Evolutionary conservation across 1,140 invertebrate species (phyloP).

Genomic region (Drosophila sturtevanti): DNA sequence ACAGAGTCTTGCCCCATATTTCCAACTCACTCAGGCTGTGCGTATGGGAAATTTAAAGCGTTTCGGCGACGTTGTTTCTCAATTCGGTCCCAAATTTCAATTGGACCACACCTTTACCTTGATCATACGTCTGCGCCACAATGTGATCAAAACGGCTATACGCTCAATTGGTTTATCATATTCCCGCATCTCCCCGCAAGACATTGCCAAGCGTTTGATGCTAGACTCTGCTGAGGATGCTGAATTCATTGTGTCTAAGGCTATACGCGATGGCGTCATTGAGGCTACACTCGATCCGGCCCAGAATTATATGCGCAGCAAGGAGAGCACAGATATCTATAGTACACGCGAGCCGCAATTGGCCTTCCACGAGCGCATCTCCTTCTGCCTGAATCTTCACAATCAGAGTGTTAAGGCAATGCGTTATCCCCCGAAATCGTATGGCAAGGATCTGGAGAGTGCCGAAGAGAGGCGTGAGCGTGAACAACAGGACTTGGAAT

Average conservation of each 20-base stretch:
- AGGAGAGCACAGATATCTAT: constrained; percentile 98
- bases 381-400: constrained; percentile 98
- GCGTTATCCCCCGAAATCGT: constrained; percentile 99
- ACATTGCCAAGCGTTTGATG: constrained; percentile 96
- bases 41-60: constrained; percentile 96
- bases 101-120: constrained; percentile 97
- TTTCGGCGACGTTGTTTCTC: constrained; percentile 97
- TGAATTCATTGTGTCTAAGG: constrained; percentile 99
- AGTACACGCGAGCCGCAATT: constrained; percentile 97
- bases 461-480: constrained; percentile 97
- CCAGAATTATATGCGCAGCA: constrained; percentile 97
- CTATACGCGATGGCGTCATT: constrained; percentile 99
- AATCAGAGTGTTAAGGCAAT: constrained; percentile 99
- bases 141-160: constrained; percentile 99
- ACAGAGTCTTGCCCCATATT: constrained; percentile 95
- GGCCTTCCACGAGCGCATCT: constrained; percentile 98
- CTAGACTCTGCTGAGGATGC: constrained; percentile 98
- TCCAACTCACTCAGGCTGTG: constrained; percentile 98
- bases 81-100: constrained; percentile 93
- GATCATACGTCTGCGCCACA: constrained; percentile 96
- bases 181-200: constrained; percentile 96
- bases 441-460: constrained; percentile 98
- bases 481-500: constrained; percentile 98
- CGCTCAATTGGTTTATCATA: constrained; percentile 98
- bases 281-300: constrained; percentile 98